Base-by-base conservation (phyloP, 2,888 invertebrate genomes). In the Schrankia costaestrigalis region DNA sequence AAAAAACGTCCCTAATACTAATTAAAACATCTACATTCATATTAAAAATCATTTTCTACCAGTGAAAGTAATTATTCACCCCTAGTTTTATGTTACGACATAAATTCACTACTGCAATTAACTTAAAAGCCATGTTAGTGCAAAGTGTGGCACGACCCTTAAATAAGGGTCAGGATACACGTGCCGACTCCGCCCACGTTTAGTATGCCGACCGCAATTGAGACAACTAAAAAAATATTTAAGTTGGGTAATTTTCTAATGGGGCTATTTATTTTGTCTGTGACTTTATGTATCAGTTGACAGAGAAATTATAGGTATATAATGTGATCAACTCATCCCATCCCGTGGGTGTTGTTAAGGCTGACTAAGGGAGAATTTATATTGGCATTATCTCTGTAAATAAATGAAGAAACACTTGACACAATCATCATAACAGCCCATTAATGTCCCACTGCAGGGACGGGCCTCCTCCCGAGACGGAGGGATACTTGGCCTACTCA, bases 31-130 rank as follows among this genome's bases (percentile, higher is more conserved):
- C 33, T 31, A 32, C 43, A 24, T 36, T 23, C 45, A 31, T 44
- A 55, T 55, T 51, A 51, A 55, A 55, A 55, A 55, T 43, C 41
- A 55, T 55, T 48, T 38, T 35, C 19, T 51, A 51, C 40, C 52
- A 35, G 45, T 36, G 31, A 45, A 39, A 47, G 47, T 58, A 64
- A 69, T 71, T 70, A 71, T 70, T 63, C 72, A 70, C 75, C 75
- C 56, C 70, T 46, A 55, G 48, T 60, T 63, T 65, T 62, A 65
- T 60, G 45, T 47, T 41, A 34, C 52, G 44, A 54, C 64, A 66
- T 73, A 75, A 77, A 78, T 76, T 71, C 73, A 59, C 66, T 57
- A 64, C 63, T 64, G 74, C 81, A 82, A 81, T 80, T 80, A 82
- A 74, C 73, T 71, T 80, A 78, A 83, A 81, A 83, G 82, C 79